Conservation (phyloP, 2,113 vertebrate species). For the Neopipo cinnamomea region DNA sequence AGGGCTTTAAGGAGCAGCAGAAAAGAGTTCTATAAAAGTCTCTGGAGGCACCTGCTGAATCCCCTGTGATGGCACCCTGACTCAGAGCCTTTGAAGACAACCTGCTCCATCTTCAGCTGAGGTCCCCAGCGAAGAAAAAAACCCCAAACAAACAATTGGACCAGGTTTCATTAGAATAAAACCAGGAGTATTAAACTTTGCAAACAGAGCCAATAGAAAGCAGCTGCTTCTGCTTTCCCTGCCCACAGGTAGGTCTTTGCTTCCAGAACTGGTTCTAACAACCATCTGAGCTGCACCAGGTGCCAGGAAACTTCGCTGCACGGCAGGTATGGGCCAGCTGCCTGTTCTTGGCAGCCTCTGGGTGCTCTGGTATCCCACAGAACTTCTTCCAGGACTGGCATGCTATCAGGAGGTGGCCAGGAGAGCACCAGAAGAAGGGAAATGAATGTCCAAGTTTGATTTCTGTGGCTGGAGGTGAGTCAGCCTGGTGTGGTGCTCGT, state of each 20-base stretch:
- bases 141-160: not conserved
- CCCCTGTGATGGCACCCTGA: not conserved
- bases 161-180: not conserved
- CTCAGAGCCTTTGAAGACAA: not conserved
- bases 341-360: not conserved
- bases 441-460: not conserved
- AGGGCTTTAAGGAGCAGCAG: not conserved
- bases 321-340: accelerated
- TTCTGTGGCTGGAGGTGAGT: not conserved
- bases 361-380: not conserved
- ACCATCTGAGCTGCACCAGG: not conserved
- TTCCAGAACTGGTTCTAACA: not conserved
- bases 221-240: not conserved
- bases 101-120: not conserved
- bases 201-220: not conserved
- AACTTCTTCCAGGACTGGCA: not conserved
- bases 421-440: not conserved
- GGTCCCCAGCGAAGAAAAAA: not conserved
- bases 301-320: not conserved
- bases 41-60: not conserved
- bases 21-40: not conserved
- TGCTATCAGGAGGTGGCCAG: not conserved
- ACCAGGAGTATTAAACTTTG: not conserved
- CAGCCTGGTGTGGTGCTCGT: accelerated
- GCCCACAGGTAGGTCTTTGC: not conserved